Base-by-base conservation (phyloP, 2,113 vertebrate species). In the Mustela nigripes region DNA sequence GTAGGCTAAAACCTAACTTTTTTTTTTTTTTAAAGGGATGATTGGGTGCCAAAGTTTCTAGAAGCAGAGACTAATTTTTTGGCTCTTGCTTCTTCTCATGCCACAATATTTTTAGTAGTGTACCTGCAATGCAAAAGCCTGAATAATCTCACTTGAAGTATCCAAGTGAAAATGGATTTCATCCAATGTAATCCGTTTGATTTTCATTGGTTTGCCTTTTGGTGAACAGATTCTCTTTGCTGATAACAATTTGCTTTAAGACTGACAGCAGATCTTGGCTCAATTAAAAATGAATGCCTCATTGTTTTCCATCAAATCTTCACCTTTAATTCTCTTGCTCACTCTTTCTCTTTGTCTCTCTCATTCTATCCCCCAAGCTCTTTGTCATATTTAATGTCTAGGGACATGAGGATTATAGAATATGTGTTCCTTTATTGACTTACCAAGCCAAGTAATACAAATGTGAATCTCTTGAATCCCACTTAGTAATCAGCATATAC, bases 161-260 rank as follows among this genome's bases (percentile, higher is more conserved):
- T 91, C 78, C 62, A 50, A 63, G 39, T 31, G 28, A 95, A 91
- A 31, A 80, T 89, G 96, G 69, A 50, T 42, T 71, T 50, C 16
- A 56, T 56, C 74, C 74, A 96, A 2, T 36, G 31, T 45, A 95
- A 96, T 79, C 39, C 76, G n/a, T 84, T 96, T 85, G 71, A 76
- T 96, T 90, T 95, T 83, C 83, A 58, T 53, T 79, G 42, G 18
- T 92, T 97, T 98, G 95, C 60, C 65, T 97, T 95, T 97, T 92
- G 89, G 65, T 96, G 63, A 92, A 88, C 69, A 95, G 67, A 98
- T 93, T 88, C 80, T 84, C 48, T 92, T 94, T 93, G 18, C 56
- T 93, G 71, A 91, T 82, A 88, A 36, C 12, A 91, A 78, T 89
- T 90, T 3, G 0, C 62, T 88, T 95, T 93, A 96, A 96, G 96